Conservation (phyloP, 2,113 vertebrate genomes). For the Trichechus manatus region DNA sequence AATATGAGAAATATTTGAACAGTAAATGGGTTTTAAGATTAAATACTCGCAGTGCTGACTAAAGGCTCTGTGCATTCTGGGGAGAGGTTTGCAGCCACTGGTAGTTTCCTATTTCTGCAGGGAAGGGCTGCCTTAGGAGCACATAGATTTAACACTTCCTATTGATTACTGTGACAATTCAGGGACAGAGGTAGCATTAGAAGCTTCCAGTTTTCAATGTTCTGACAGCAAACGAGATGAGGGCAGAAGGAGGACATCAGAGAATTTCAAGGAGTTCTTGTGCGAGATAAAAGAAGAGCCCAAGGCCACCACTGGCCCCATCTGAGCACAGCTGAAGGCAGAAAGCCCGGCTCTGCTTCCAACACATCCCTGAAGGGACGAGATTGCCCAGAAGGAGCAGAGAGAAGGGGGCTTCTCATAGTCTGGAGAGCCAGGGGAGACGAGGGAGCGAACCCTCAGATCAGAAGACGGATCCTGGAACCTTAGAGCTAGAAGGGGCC, state of each 20-base stretch:
- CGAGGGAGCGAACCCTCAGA: neutral
- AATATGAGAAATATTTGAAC: neutral
- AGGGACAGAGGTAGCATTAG: neutral
- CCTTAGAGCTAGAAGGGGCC: neutral
- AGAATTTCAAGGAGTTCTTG: constrained; percentile 50
- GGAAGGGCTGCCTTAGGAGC: neutral
- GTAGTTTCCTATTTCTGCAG: neutral
- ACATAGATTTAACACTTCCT: neutral
- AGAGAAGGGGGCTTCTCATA: neutral
- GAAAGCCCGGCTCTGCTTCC: neutral
- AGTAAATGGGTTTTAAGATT: neutral
- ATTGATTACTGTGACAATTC: neutral
- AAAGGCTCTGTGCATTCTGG: neutral
- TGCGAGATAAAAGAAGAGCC: constrained; percentile 27
- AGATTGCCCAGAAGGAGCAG: fast-evolving
- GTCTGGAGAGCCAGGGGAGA: neutral
- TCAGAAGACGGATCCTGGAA: neutral
- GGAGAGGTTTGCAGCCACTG: no score
- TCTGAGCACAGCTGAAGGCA: neutral
- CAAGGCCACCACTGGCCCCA: neutral
- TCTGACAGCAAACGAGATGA: constrained; percentile 58
- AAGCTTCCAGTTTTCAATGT: constrained; percentile 37
- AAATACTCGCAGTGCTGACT: neutral
- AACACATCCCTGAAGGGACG: neutral
- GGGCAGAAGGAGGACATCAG: neutral